A percentile compares a stretch with the other conserved stretches of the same genome.
Evolutionary conservation across 2,888 invertebrate genomes (phyloP).

Genomic region (Andrena hattorfiana): DNA sequence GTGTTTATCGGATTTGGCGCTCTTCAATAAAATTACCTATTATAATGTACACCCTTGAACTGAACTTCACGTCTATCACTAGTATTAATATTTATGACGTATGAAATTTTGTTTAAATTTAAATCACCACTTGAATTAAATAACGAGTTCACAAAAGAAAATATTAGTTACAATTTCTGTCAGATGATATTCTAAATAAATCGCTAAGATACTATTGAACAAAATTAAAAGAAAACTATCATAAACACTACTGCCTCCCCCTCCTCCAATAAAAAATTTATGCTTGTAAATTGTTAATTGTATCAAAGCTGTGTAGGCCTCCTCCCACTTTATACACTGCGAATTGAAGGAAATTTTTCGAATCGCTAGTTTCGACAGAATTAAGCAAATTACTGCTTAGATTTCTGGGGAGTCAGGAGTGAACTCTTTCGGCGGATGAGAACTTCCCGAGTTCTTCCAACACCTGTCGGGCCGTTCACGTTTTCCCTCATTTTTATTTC

Average conservation of each 20-base stretch:
- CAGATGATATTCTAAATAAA: too few species aligned
- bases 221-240: too few species aligned
- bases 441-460: constrained; percentile 11
- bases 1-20: neutral
- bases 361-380: neutral
- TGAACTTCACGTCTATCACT: neutral
- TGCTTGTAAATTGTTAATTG: too few species aligned
- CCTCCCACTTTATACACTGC: too few species aligned
- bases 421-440: neutral
- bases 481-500: constrained; percentile 17
- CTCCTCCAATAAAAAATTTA: too few species aligned
- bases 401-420: too few species aligned
- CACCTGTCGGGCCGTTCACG: constrained; percentile 16
- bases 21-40: neutral
- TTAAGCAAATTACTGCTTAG: neutral
- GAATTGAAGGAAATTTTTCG: neutral
- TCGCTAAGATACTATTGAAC: too few species aligned
- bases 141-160: too few species aligned
- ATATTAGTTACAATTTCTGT: too few species aligned
- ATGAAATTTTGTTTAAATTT: neutral
- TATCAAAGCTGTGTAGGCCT: too few species aligned
- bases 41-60: neutral
- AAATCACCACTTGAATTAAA: too few species aligned
- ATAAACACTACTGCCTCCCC: too few species aligned
- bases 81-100: neutral